These are phyloP conservation scores for Acleris holmiana DNA, from an alignment of 2,888 invertebrate species.

Conservation along the genomic window DNA sequence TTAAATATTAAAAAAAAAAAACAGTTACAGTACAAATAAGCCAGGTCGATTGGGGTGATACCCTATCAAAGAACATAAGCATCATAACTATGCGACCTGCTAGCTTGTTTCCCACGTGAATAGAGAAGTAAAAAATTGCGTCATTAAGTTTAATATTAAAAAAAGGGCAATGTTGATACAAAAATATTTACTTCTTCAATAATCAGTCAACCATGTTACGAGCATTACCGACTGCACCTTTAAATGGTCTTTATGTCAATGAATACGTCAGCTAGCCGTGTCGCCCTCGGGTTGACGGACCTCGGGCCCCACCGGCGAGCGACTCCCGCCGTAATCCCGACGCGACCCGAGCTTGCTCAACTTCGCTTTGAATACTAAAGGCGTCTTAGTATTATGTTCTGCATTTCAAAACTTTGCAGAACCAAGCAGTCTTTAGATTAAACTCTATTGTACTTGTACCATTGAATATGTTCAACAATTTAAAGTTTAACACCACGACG, in stretches of 20 bases:
- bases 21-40: too few relatives aligned
- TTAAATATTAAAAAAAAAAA: too few relatives aligned
- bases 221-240: background rate
- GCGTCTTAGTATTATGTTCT: slow-evolving; percentile 12
- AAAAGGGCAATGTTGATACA: too few relatives aligned
- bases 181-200: too few relatives aligned
- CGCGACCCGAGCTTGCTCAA: slow-evolving; percentile 9
- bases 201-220: too few relatives aligned
- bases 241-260: background rate
- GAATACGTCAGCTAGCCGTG: background rate
- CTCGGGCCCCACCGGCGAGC: background rate
- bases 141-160: too few relatives aligned
- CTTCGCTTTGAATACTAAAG: slow-evolving; percentile 23
- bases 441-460: slow-evolving; percentile 4
- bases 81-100: too few relatives aligned
- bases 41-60: too few relatives aligned
- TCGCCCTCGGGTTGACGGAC: too few relatives aligned
- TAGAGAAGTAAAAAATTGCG: too few relatives aligned
- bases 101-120: too few relatives aligned
- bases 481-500: slow-evolving; percentile 14
- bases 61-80: too few relatives aligned
- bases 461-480: slow-evolving; percentile 18
- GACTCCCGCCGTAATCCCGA: slow-evolving; percentile 5
- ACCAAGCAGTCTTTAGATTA: slow-evolving; percentile 7
- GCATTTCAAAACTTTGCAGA: slow-evolving; percentile 14